Base-by-base conservation (phyloP, 2,113 vertebrate species). In the Athene cunicularia region DNA sequence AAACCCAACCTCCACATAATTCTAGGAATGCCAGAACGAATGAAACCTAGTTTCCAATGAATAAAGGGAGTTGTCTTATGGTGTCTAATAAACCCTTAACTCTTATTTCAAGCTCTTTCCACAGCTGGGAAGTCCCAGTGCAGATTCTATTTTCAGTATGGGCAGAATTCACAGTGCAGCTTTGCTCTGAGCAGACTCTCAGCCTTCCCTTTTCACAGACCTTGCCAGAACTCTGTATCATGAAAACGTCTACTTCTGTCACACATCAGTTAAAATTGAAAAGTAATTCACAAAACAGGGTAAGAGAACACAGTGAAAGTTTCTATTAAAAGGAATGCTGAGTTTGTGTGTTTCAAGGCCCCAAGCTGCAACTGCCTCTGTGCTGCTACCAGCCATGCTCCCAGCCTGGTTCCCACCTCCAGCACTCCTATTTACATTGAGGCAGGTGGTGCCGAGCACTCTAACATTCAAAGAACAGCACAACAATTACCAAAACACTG, bases 401-500 rank as follows among this genome's bases (percentile, higher is more conserved):
- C 87, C 76, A 97, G 89, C 74, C 96, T 39, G n/a, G 18, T 8
- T 60, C 62, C 49, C 41, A 86, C 37, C 66, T 80, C 74, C 45
- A 70, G 82, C 39, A 33, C 37, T 80, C 17, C 63, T 7, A n/a
- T 21, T 83, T 49, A 76, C 21, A 30, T 2, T 68, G 62, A 76
- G 21, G 43, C 22, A 88, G 53, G 24, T 17, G 8, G n/a, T 68
- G 52, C 43, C 13, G 9, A 89, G 33, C 16, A 47, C 35, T 32
- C 30, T 8, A 76, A 58, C 64, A 91, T 80, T 96, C 94, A 96
- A 96, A 97, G 90, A 49, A 7, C 74, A 84, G 50, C 87, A 97
- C 82, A 96, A 90, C 67, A 91, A 93, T 63, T 80, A 96, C 72
- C 32, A 77, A 94, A 96, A 97, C 66, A 87, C 53, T 33, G 88